Conservation (phyloP, 2,888 invertebrate species). For the Lasius fuliginosus region DNA sequence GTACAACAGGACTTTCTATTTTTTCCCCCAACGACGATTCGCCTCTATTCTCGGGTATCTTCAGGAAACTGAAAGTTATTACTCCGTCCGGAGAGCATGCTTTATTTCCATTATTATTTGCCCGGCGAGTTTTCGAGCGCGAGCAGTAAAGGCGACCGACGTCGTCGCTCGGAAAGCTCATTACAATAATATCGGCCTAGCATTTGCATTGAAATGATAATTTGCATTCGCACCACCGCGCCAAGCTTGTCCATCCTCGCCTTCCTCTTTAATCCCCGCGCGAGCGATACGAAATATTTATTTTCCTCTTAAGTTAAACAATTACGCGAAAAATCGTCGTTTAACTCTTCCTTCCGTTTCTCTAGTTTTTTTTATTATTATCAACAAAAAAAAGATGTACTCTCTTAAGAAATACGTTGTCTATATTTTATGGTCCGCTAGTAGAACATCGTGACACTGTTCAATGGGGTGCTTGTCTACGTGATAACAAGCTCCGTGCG, state of each 20-base stretch:
- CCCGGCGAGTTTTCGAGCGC: conserved; percentile 32
- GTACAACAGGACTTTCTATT: conserved; percentile 35
- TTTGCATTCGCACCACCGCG: conserved; percentile 56
- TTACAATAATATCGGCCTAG: conserved; percentile 60
- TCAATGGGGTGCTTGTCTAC: neutral
- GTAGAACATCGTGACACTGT: neutral
- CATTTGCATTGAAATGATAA: conserved; percentile 64
- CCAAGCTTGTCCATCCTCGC: neutral
- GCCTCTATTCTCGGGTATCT: conserved; percentile 18
- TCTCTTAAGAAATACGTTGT: neutral
- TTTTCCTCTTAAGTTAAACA: neutral
- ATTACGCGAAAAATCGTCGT: neutral
- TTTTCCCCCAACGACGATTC: conserved; percentile 4
- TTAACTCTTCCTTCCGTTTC: neutral
- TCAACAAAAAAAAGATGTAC: neutral
- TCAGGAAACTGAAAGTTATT: conserved; percentile 50
- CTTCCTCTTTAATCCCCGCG: conserved; percentile 5
- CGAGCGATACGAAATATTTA: conserved; percentile 3
- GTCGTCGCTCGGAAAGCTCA: conserved; percentile 37
- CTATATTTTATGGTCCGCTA: neutral
- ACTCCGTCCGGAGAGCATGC: conserved; percentile 55
- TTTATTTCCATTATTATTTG: conserved; percentile 66
- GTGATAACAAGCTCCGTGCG: conserved; percentile 15
- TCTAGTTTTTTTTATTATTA: neutral
- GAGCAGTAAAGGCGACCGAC: conserved; percentile 4